A percentile compares a stretch with the other conserved stretches of the same genome.
phyloP scores from a whole-genome alignment of 2,113 vertebrate species.

The Ifrita kowaldi region DNA sequence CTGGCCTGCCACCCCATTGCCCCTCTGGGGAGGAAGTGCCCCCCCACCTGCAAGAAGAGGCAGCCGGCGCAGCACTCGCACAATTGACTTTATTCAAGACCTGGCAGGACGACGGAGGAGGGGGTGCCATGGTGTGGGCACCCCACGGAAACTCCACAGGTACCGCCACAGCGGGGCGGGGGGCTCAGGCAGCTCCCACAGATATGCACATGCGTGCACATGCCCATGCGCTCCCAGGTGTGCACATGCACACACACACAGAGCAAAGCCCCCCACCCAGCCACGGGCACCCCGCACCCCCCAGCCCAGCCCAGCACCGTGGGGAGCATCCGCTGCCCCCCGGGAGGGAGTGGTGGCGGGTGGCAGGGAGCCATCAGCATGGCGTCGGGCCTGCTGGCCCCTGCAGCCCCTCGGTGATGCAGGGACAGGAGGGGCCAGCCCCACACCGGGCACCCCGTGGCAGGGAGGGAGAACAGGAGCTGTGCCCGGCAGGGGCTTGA shows the following conservation, averaged over 20 bases:
- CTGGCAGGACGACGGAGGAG: not conserved
- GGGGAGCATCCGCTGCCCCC: not conserved
- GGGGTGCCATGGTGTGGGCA: not conserved
- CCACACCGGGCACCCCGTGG: not conserved
- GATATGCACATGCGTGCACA: not conserved
- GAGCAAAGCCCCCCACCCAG: not conserved
- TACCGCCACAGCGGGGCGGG: accelerated
- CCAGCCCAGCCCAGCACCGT: accelerated
- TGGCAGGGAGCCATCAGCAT: not conserved
- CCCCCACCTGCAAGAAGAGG: not conserved
- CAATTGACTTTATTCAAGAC: conserved; percentile 45
- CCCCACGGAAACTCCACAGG: not conserved
- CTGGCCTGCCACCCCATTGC: not conserved
- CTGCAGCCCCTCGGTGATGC: not conserved
- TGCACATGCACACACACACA: not conserved
- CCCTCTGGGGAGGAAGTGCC: not conserved
- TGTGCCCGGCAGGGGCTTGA: conserved; percentile 4
- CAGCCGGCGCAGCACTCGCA: not conserved
- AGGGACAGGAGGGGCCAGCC: not conserved
- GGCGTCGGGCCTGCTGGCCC: not conserved
- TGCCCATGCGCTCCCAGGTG: not conserved
- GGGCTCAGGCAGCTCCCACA: not conserved
- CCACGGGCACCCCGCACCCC: not conserved
- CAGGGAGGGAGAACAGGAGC: not conserved
- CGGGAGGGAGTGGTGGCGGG: accelerated